Evolutionary conservation across 2,888 invertebrate genomes (phyloP), one percentile per base, ranked within the genome.

Genomic region (Blera fallax): DNA sequence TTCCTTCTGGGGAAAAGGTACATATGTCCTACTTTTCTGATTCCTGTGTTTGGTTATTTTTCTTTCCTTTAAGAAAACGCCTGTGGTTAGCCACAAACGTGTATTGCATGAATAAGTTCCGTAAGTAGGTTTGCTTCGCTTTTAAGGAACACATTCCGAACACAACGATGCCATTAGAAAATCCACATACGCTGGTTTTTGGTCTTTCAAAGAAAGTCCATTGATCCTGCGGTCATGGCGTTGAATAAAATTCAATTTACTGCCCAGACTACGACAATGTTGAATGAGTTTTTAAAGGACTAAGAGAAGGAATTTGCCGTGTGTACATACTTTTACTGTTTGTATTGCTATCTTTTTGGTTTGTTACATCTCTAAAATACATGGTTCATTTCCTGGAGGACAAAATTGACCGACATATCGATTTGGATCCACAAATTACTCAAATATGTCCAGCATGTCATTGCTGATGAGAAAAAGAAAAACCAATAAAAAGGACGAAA

Each of bases 351-450:
- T 67, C 48, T 37, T 74, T 76, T 56, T 40, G 29, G 27, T 24
- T 81, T 69, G 74, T 70, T 76, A 62, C 76, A 56, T 69, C 21
- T 14, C 29, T 5, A 6, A 27, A 16, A 37, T 40, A 37, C 37
- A 77, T 65, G 34, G 32, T 40, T 73, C 73, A 62, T 72, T 60
- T 69, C 48, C 56, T 69, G 54, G 62, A 3, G 14, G 43, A 50
- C 40, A 65, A 77, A 77, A 72, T 60, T 78, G 77, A 77, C 70
- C 72, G 72, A 77, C 56, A 77, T 77, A 83, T 83, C 82, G 82
- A 83, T 77, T 72, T 16, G 52, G 50, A 40, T 67, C 18, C 37
- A 37, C 43, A 65, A 77, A 77, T 72, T 77, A 60, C 64, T 65
- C 65, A 72, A 77, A 77, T 52, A 72, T 60, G 60, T 27, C 72